Base-by-base conservation (phyloP, 2,797 vertebrate genomes). In the Ceryle rudis region DNA sequence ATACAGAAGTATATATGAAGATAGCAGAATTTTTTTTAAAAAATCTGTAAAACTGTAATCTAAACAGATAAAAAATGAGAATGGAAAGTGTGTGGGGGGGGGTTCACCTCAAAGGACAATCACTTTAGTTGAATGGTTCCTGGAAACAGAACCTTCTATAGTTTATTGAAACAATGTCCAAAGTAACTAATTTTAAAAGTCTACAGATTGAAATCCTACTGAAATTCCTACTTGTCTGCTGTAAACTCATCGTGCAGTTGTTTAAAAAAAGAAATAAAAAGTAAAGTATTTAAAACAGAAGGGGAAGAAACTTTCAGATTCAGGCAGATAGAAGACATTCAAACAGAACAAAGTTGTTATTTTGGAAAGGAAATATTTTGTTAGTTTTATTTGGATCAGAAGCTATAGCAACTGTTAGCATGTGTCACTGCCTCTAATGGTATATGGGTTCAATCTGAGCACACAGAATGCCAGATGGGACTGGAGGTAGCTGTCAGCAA, bases 371-470 rank as follows among this genome's bases (percentile, higher is more conserved):
- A 86, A 93, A 73, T 62, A 84, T 65, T 81, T 93, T 88, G 37
- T 51, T 89, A 42, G 54, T 62, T 86, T 39, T 29, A 58, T 71
- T 90, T 95, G 89, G 69, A 95, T 75, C 61, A 69, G 58, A 96
- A 52, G 42, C 54, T 85, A 62, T 6, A 88, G 54, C 62, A 90
- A 91, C 57, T 91, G 90, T 80, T 90, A 90, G 46, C 79, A 81
- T 84, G 95, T 94, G 91, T 83, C 69, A 37, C 39, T 89, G 77
- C 46, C 51, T 88, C 91, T 95, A 88, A 83, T 81, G 46, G 81
- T 93, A 66, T 84, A 81, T 64, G 74, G 66, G 70, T 86, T 97
- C 86, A 96, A 96, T 92, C 66, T 86, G 58, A 92, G 74, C 82
- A 49, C 70, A 81, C 3, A 90, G 49, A 79, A 74, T 58, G 65